These are phyloP conservation scores for Leucophenga varia DNA, from an alignment of 1,140 invertebrate species.

Conservation along the genomic window DNA sequence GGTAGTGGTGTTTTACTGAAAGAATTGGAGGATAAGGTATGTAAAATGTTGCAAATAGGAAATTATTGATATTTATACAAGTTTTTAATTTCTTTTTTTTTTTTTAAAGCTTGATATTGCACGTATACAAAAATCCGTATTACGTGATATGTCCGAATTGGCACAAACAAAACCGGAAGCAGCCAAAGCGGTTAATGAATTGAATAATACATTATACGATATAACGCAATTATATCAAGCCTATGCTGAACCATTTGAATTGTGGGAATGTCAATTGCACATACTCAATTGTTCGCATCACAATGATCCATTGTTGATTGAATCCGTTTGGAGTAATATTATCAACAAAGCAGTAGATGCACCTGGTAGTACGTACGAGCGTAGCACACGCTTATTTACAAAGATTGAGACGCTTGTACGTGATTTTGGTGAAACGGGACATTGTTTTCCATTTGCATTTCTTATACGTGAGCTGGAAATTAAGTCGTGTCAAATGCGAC, in stretches of 20 bases:
- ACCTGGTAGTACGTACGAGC: slow-evolving; percentile 62
- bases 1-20: slow-evolving; percentile 83
- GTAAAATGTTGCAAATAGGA: neutral
- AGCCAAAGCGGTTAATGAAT: slow-evolving; percentile 30
- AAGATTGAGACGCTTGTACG: slow-evolving; percentile 74
- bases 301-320: slow-evolving; percentile 73
- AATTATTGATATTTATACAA: neutral
- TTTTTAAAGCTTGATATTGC: slow-evolving; percentile 45
- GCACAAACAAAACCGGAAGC: slow-evolving; percentile 22
- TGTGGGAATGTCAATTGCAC: slow-evolving; percentile 83
- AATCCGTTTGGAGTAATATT: slow-evolving; percentile 79
- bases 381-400: slow-evolving; percentile 67
- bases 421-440: slow-evolving; percentile 71
- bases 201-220: slow-evolving; percentile 47
- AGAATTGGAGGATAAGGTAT: slow-evolving; percentile 91
- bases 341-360: slow-evolving; percentile 62
- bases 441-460: slow-evolving; percentile 77
- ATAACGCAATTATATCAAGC: slow-evolving; percentile 75
- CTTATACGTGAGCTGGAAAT: slow-evolving; percentile 75
- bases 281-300: slow-evolving; percentile 84
- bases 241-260: slow-evolving; percentile 76
- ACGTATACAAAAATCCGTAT: slow-evolving; percentile 45
- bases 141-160: slow-evolving; percentile 30
- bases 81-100: slow-evolving; percentile 19
- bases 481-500: slow-evolving; percentile 68